A percentile compares a stretch with the other conserved stretches of the same genome.
These are phyloP conservation scores for Urosaurus nigricauda DNA, from an alignment of 2,797 vertebrate species.

Conservation along the genomic window DNA sequence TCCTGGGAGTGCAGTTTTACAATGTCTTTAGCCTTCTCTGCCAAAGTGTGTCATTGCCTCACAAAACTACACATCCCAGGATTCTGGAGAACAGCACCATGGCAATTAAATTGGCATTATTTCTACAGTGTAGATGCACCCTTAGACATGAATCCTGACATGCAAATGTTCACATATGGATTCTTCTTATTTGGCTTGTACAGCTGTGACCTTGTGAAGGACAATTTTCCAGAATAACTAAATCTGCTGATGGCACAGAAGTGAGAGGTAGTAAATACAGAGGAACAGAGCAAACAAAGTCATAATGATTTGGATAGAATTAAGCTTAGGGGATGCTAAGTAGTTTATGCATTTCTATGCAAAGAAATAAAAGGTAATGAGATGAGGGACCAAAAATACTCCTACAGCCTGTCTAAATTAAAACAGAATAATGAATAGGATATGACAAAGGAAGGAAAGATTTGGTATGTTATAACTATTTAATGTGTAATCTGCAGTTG, in stretches of 20 bases:
- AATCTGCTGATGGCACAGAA: conserved; percentile 70
- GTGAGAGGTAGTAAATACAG: conserved; percentile 70
- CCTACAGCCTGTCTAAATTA: conserved; percentile 58
- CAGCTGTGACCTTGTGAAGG: conserved; percentile 54
- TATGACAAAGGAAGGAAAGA: conserved; percentile 57
- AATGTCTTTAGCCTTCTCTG: too few relatives aligned
- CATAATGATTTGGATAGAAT: conserved; percentile 72
- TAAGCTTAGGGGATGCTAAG: conserved; percentile 74
- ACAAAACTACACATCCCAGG: too few relatives aligned
- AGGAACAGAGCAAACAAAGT: conserved; percentile 75
- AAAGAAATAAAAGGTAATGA: conserved; percentile 72
- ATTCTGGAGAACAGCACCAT: too few relatives aligned
- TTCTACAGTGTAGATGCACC: too few relatives aligned
- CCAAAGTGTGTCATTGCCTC: too few relatives aligned
- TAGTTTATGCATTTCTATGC: conserved; percentile 67
- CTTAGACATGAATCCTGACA: too few relatives aligned
- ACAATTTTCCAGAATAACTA: conserved; percentile 55
- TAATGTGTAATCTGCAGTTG: conserved; percentile 39
- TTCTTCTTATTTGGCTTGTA: conserved; percentile 44
- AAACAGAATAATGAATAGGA: conserved; percentile 53
- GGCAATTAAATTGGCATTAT: too few relatives aligned
- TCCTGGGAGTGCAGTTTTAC: too few relatives aligned
- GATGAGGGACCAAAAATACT: conserved; percentile 67
- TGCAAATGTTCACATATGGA: conserved; percentile 40
- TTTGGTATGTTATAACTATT: conserved; percentile 50